Evolutionary conservation across 2,888 invertebrate species (phyloP).

Genomic region (Anodontia alba): DNA sequence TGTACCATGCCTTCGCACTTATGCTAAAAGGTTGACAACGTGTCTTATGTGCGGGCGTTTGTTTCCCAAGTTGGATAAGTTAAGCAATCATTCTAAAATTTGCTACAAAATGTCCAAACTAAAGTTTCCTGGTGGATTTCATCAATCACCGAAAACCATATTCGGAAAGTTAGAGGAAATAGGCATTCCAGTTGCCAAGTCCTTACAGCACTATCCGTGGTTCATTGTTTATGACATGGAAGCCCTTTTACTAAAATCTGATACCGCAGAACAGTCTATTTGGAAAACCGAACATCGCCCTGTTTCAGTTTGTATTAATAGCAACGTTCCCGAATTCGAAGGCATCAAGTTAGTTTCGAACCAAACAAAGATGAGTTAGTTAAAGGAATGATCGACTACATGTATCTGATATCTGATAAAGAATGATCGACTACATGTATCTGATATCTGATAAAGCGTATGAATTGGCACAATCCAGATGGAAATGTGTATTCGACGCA

Average conservation of each 20-base stretch:
- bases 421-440: constrained; percentile 27
- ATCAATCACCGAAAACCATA: neutral
- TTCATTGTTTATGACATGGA: constrained; percentile 41
- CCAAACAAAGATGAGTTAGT: neutral
- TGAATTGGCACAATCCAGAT: neutral
- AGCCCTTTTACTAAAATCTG: neutral
- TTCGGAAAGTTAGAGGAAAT: constrained; percentile 36
- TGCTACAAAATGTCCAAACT: constrained; percentile 17
- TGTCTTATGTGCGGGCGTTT: constrained; percentile 15
- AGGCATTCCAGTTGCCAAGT: constrained; percentile 12
- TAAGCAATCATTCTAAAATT: neutral
- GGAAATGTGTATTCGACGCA: constrained; percentile 14
- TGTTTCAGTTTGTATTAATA: constrained; percentile 30
- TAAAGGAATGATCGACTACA: constrained; percentile 22
- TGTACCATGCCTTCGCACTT: neutral
- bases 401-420: constrained; percentile 12
- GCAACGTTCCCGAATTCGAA: constrained; percentile 30
- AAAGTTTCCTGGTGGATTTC: constrained; percentile 31
- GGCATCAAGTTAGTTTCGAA: constrained; percentile 23
- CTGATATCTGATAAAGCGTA: constrained; percentile 1
- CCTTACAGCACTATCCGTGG: constrained; percentile 20
- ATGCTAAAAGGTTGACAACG: neutral
- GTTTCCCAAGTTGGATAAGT: neutral
- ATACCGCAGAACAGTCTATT: neutral
- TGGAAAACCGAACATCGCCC: constrained; percentile 21